Conservation (phyloP, 2,113 vertebrate species). For the Conger conger region DNA sequence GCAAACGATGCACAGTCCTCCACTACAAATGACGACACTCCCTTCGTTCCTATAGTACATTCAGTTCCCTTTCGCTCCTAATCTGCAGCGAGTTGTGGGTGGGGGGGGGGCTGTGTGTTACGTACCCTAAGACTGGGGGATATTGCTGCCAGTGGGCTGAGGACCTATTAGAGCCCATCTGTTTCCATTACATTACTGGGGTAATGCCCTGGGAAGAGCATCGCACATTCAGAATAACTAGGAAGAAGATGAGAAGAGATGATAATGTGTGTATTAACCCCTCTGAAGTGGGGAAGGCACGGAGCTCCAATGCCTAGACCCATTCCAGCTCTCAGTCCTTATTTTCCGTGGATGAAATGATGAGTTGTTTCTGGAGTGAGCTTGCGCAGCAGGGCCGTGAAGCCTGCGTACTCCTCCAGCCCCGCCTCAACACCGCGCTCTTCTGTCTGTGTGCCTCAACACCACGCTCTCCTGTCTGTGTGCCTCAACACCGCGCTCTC, state of each 20-base stretch:
- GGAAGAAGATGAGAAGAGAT: not conserved
- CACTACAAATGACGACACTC: not conserved
- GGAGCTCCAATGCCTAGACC: not conserved
- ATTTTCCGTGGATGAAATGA: not conserved
- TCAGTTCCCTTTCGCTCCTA: too few relatives aligned
- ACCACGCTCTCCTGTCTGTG: too few relatives aligned
- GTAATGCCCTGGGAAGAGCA: not conserved
- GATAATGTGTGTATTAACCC: not conserved
- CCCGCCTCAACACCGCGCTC: too few relatives aligned
- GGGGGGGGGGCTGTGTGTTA: not conserved
- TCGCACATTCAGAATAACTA: not conserved
- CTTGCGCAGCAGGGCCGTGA: too few relatives aligned
- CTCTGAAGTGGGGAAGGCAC: not conserved
- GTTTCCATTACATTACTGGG: not conserved
- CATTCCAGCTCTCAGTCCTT: not conserved
- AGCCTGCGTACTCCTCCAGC: too few relatives aligned
- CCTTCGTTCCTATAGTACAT: not conserved
- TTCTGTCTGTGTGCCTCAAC: too few relatives aligned
- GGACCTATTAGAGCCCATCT: not conserved
- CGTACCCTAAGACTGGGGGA: not conserved
- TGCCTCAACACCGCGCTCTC: too few relatives aligned
- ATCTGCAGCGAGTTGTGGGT: not conserved
- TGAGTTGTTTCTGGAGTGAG: not conserved
- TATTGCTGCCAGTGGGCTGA: not conserved
- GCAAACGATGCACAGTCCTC: too few relatives aligned